Evolutionary conservation across 2,888 invertebrate species (phyloP), one percentile per base, ranked within the genome.

Genomic region (Lamellibrachia columna): DNA sequence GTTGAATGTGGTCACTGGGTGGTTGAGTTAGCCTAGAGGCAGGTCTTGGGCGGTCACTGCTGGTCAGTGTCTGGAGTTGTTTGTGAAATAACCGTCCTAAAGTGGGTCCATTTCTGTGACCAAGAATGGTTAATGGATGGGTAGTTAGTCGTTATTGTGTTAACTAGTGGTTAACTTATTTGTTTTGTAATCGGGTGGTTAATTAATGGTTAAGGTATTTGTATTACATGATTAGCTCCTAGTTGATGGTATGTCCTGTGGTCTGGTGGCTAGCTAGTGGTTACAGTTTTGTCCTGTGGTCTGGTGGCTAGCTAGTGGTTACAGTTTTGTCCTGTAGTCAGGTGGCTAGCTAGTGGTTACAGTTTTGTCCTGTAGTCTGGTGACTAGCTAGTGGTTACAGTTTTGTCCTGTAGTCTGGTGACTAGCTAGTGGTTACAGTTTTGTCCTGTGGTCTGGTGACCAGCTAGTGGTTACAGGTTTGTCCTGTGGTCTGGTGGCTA

Each of bases 171-270:
- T 75, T 75, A 75, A 22, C 75, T 22, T 75, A 75, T 75, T 22
- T 75, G 75, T 75, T n/a, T 75, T n/a, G 75, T 75, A 75, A 75
- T 75, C 75, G n/a, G 75, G 75, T 22, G 75, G 22, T 75, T 75
- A 75, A 55, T 9, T 55, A 55, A 9, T 9, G 4, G 55, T 9
- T 3, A 55, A 75, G 75, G 22, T n/a, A 75, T 75, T 60, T 60
- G 60, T 60, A 22, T 75, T 75, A 75, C 75, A 75, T 75, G 75
- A 22, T 75, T 22, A 22, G n/a, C 75, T 75, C 22, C 6, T 75
- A 75, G 22, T 22, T 75, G n/a, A 75, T 75, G 75, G 15, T 75
- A 22, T 22, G 75, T 4, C n/a, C 75, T 75, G 22, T 75, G 22
- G 22, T 75, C 75, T 22, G 22, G 2, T 3, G 75, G 75, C n/a